phyloP scores from a whole-genome alignment of 2,797 vertebrate species.

The Poeciliopsis infans region DNA sequence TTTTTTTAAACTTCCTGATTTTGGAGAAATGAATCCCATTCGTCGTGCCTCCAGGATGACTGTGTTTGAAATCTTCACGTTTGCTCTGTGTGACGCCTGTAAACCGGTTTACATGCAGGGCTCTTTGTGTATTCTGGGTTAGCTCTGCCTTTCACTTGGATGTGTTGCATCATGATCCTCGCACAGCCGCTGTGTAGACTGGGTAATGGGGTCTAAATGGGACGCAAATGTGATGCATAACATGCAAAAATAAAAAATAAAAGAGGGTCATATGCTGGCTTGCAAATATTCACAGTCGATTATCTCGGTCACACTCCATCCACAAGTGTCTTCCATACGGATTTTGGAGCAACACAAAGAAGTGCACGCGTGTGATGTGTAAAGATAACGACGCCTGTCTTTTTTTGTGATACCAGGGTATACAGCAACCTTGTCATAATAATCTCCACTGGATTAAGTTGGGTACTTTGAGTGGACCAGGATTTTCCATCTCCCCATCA shows the following conservation, averaged over 20 bases:
- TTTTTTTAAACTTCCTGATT: conserved; percentile 5
- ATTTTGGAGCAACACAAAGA: neutral
- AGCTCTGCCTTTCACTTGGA: neutral
- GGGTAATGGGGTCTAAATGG: neutral
- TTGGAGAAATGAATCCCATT: conserved; percentile 59
- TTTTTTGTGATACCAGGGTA: neutral
- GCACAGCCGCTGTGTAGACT: neutral
- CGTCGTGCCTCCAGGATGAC: conserved; percentile 42
- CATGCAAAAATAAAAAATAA: neutral
- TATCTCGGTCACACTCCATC: neutral
- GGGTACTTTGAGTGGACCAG: neutral
- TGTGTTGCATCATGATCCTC: neutral
- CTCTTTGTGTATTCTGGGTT: neutral
- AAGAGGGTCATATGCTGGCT: neutral
- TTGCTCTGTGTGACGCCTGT: conserved; percentile 33
- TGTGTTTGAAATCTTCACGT: conserved; percentile 37
- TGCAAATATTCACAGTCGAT: neutral
- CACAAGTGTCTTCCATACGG: neutral
- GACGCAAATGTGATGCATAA: neutral
- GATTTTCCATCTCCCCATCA: neutral
- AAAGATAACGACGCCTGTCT: neutral
- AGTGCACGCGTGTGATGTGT: neutral
- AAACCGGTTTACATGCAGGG: conserved; percentile 9
- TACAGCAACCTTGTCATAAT: neutral
- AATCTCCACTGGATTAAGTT: neutral